Base-by-base conservation (phyloP, 2,888 invertebrate species). In the Neoitamus cyanurus region DNA sequence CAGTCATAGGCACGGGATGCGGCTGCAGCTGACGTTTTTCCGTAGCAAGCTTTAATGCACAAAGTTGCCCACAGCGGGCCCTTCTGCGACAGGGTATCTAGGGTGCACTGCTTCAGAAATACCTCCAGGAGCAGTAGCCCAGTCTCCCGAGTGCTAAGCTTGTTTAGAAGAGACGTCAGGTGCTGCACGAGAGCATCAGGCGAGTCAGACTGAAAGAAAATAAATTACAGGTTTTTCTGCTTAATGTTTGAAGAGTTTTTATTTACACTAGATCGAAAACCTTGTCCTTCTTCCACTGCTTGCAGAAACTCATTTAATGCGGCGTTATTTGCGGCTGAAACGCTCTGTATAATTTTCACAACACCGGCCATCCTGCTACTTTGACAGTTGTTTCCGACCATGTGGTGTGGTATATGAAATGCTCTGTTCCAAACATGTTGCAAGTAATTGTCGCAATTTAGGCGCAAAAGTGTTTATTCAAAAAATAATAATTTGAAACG, bases 271-370 rank as follows among this genome's bases (percentile, higher is more conserved):
- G 84, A 25, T 34, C 86, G 86, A 84, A 89, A 88, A 86, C 87
- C 87, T 84, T 88, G 88, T 68, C 89, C 88, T 48, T 89, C 88
- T 3, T 87, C 86, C 3, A 89, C 85, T 1, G 88, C 88, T 34
- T 87, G 84, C 0, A 89, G 83, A 83, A 88, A 88, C 13, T 86
- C 86, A 13, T 87, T 83, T 9, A 89, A 85, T 83, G 86, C 85
- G 6, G 86, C 85, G 13, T 15, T 84, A 15, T 88, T 87, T 1
- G 87, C 77, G 2, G 82, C 86, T 0, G 88, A 83, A 37, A 88
- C 87, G 6, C 87, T 87, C 86, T 88, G 87, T 34, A 88, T 86
- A 83, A 89, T 88, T 69, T 87, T 87, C 13, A 88, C 83, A 83
- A 88, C 82, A 46, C 87, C 87, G 20, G 88, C 87, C 89, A 89